Conservation (phyloP, 1,140 invertebrate species). For the Cotesia vestalis region DNA sequence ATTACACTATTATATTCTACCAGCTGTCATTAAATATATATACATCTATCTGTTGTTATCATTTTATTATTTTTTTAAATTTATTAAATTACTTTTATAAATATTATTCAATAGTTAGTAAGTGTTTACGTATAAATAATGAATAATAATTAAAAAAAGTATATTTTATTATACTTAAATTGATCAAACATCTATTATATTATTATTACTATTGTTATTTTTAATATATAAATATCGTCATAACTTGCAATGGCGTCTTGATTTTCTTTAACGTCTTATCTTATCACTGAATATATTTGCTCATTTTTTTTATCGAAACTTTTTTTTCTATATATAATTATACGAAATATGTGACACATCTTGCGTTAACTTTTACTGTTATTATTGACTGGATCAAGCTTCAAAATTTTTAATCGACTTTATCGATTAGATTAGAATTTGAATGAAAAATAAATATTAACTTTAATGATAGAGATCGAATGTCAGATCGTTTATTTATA, state of each 20-base stretch:
- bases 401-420: not conserved
- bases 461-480: not conserved
- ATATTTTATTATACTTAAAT: too few species aligned
- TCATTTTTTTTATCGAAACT: slow-evolving; percentile 19
- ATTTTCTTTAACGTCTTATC: slow-evolving; percentile 26
- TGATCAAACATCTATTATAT: not conserved
- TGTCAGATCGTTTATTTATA: not conserved
- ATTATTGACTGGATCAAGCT: not conserved
- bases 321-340: not conserved
- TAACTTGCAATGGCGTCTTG: slow-evolving; percentile 8
- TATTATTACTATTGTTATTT: too few species aligned
- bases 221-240: too few species aligned
- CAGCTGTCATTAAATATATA: too few species aligned
- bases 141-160: too few species aligned
- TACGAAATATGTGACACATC: not conserved
- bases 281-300: slow-evolving; percentile 25
- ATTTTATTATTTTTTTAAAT: not conserved
- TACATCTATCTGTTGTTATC: not conserved
- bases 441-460: not conserved
- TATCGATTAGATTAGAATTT: not conserved
- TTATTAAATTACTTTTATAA: not conserved
- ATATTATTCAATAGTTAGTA: too few species aligned
- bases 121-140: too few species aligned
- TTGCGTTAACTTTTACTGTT: not conserved
- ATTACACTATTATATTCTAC: not conserved